Evolutionary conservation across 2,113 vertebrate genomes (phyloP), one percentile per base, ranked within the genome.

Genomic region (Psephotus haematonotus): DNA sequence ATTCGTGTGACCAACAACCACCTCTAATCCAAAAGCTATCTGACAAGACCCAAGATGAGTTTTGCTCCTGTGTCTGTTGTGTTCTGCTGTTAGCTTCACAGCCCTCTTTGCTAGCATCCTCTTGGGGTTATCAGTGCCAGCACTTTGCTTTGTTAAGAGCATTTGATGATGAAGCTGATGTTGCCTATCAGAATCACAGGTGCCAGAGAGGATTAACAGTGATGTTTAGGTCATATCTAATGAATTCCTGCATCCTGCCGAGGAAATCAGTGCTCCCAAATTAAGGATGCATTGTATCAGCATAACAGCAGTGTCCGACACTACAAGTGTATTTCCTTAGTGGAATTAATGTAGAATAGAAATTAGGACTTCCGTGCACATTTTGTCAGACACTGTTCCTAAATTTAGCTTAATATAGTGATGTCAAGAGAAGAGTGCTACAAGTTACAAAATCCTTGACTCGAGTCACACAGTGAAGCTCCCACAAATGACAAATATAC

Each of bases 171-270:
- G 78, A 87, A 59, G 47, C 39, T 72, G 62, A 62, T 88, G 53
- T 50, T 88, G 39, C 62, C 63, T 85, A 27, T 84, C 37, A n/a
- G 64, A 81, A 86, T 81, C 46, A n/a, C 65, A 92, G 72, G 43
- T 94, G 74, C 60, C 37, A 50, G 74, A 24, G 18, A 87, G 65
- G 69, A 74, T 93, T 74, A 77, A 57, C n/a, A 62, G 37, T 53
- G n/a, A 64, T 39, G 31, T 70, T 94, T 82, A 81, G 43, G 78
- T 70, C 9, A 4, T 80, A 72, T 46, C 43, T 87, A 82, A 78
- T 71, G 81, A 94, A 89, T 89, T 91, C 46, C 17, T 92, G 50
- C 22, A 84, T 86, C 81, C 62, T 91, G 65, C 55, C 89, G 74
- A 63, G 84, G 69, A 94, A 94, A 94, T 78, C 31, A 8, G 28